Conservation (phyloP, 2,888 invertebrate genomes). For the Saturnia pavonia region DNA sequence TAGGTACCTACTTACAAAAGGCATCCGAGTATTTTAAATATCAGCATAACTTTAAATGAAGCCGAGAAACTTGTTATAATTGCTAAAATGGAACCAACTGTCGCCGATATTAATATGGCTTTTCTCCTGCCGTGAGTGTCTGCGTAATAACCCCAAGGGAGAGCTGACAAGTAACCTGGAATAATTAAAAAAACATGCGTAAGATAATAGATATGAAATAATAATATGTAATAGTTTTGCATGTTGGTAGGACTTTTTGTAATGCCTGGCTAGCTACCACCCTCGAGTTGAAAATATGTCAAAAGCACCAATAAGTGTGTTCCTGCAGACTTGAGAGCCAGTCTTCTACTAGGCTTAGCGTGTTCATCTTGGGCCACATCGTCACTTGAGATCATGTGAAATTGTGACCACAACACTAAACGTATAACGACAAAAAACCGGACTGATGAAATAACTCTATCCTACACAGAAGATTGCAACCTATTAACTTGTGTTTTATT, state of each 20-base stretch:
- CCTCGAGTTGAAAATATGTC: too few relatives aligned
- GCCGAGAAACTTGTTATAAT: slow-evolving; percentile 31
- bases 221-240: neutral
- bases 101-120: slow-evolving; percentile 30
- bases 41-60: slow-evolving; percentile 32
- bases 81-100: slow-evolving; percentile 29
- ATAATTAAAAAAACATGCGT: neutral
- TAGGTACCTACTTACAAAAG: slow-evolving; percentile 29
- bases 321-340: too few relatives aligned
- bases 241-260: neutral
- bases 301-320: too few relatives aligned
- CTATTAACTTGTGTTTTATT: too few relatives aligned
- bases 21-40: slow-evolving; percentile 32
- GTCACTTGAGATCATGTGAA: too few relatives aligned
- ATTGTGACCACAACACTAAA: too few relatives aligned
- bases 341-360: too few relatives aligned
- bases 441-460: too few relatives aligned
- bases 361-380: too few relatives aligned
- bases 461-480: too few relatives aligned
- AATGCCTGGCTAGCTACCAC: too few relatives aligned
- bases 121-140: slow-evolving; percentile 84
- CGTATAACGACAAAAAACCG: too few relatives aligned
- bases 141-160: slow-evolving; percentile 84
- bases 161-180: slow-evolving; percentile 36
- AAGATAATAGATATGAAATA: neutral